Evolutionary conservation across 2,113 vertebrate species (phyloP).

Genomic region (Gadus macrocephalus): DNA sequence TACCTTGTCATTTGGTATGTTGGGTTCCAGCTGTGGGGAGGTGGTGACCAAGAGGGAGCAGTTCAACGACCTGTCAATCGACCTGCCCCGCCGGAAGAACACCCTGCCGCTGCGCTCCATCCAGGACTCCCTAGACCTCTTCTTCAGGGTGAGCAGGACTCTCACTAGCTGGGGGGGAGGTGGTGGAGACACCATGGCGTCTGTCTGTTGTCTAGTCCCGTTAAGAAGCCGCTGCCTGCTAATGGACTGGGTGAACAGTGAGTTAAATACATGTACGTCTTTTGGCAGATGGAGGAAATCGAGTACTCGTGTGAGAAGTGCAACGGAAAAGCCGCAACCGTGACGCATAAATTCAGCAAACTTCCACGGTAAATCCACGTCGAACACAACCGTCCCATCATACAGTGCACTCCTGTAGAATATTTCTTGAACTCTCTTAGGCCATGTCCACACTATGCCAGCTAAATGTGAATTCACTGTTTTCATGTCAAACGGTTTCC

Average conservation of each 20-base stretch:
- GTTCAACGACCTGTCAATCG: slow-evolving; percentile 97
- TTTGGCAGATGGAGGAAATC: slow-evolving; percentile 85
- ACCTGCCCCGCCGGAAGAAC: slow-evolving; percentile 91
- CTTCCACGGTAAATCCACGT: slow-evolving; percentile 81
- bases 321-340: slow-evolving; percentile 86
- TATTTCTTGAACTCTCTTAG: no score
- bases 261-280: neutral
- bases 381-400: no score
- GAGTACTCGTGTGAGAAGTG: slow-evolving; percentile 99
- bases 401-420: no score
- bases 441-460: no score
- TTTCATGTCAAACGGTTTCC: no score
- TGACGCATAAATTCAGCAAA: slow-evolving; percentile 94
- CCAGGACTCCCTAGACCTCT: slow-evolving; percentile 96
- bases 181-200: neutral
- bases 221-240: no score
- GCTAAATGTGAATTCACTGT: no score
- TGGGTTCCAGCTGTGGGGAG: slow-evolving; percentile 83
- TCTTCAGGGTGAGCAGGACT: slow-evolving; percentile 81
- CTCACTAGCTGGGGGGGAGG: no score
- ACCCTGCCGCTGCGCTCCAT: slow-evolving; percentile 86
- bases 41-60: slow-evolving; percentile 91
- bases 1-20: no score
- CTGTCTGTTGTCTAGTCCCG: neutral
- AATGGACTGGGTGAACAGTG: no score